Base-by-base conservation (phyloP, 2,113 vertebrate genomes). In the Catharus fuscescens region DNA sequence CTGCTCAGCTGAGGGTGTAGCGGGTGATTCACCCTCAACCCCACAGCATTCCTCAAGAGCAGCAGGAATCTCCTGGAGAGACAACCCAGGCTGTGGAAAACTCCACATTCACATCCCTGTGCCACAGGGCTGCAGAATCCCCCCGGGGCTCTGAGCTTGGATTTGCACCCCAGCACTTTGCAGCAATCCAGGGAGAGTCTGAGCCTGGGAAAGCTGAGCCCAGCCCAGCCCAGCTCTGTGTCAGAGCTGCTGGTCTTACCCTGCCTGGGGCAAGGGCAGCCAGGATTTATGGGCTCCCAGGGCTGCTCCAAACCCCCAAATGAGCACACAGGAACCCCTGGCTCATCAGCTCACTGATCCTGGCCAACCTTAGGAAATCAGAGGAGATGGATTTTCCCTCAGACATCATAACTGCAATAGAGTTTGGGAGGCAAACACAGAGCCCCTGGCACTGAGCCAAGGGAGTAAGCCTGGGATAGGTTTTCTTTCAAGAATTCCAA, bases 401-500 rank as follows among this genome's bases (percentile, higher is more conserved):
- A 77, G 85, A 91, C 72, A 70, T 59, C 71, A 4, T 44, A 85
- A 72, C n/a, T 19, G 36, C 19, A 48, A 16, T 10, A 45, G 54
- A 69, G 38, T 59, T 78, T 31, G 57, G 78, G 89, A 97, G 65
- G 78, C 32, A 59, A 95, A 48, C 0, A 0, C 81, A 18, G 38
- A 73, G 74, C 66, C 48, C 50, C 42, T 95, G 94, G 91, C 87
- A 0, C 59, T 2, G 29, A 19, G 79, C 91, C 93, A 96, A 50
- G 24, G 64, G 83, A 87, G 84, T 70, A 36, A 96, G 93, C 26
- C 87, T 82, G 82, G 74, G 87, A 82, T 47, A 83, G 34, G 71
- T 90, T 96, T 95, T 91, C 92, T 95, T 95, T 96, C 92, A 95
- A 81, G 80, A 82, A 94, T 94, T 92, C 84, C 87, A 82, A 52